Evolutionary conservation across 2,797 vertebrate genomes (phyloP), one percentile per base, ranked within the genome.

Genomic region (Holocentrus rufus): DNA sequence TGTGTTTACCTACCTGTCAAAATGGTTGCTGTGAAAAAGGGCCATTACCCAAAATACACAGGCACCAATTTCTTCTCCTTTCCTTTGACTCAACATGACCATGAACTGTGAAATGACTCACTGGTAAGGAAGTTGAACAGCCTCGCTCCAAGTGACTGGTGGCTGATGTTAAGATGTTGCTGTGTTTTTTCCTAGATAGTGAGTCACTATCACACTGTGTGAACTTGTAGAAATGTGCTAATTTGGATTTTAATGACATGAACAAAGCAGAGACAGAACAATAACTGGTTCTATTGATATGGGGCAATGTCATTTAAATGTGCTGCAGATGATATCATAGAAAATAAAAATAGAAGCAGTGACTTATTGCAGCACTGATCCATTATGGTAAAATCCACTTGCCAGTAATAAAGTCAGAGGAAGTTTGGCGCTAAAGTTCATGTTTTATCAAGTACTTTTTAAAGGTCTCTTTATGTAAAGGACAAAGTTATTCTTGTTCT

Each of bases 121-220:
- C 80, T 81, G 85, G 71, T 69, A 69, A 74, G 85, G 71, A 72
- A 78, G 87, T 82, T 75, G 77, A 89, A 85, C 85, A 85, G 87
- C 89, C 70, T 84, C 2, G 82, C 87, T 85, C 15, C 74, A 42
- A 85, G 89, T 88, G 57, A 27, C 60, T 56, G 69, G 39, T 58
- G 62, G 74, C 0, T 76, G 74, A 67, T 64, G 81, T 57, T 13
- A 55, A n/a, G 67, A 70, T 77, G 9, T 25, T 4, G 60, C 81
- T 75, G 71, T 36, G 67, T 25, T 54, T 17, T 47, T 89, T 88
- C 81, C 72, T 22, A 30, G 70, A 72, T 54, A 70, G 87, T 86
- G 82, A 83, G 77, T 90, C 89, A 89, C 87, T 79, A 80, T 78
- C 60, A 34, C 44, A 47, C 14, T 34, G 20, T 76, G 63, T 73